These are phyloP conservation scores for Hyla sarda DNA, from an alignment of 2,113 vertebrate genomes.

Conservation along the genomic window DNA sequence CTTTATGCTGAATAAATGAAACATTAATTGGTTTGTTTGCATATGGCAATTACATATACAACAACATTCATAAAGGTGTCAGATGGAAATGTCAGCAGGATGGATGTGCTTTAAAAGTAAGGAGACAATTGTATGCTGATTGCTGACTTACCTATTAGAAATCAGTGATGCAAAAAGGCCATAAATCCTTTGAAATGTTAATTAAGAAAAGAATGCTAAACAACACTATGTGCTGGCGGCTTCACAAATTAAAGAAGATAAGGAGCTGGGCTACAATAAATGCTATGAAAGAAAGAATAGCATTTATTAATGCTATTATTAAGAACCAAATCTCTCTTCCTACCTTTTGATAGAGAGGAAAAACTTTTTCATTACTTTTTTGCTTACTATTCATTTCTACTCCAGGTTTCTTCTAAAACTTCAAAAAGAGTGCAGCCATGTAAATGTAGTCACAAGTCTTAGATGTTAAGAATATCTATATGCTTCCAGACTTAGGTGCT, in stretches of 20 bases:
- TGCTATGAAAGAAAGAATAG: not conserved
- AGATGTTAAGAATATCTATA: no score
- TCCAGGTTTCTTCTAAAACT: not conserved
- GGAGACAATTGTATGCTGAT: slow-evolving; percentile 31
- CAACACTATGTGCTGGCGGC: not conserved
- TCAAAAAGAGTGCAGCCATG: no score
- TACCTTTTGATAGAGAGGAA: not conserved
- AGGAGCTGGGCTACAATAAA: not conserved
- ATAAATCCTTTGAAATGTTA: slow-evolving; percentile 55
- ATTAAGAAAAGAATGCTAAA: slow-evolving; percentile 37
- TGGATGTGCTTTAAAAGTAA: slow-evolving; percentile 35
- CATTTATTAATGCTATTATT: no score
- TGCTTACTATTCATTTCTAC: not conserved
- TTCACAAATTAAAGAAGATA: slow-evolving; percentile 24
- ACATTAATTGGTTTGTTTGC: slow-evolving; percentile 58
- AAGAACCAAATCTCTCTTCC: not conserved
- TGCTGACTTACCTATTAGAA: slow-evolving; percentile 49
- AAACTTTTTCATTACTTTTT: not conserved
- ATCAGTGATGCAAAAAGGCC: slow-evolving; percentile 52
- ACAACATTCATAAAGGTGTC: slow-evolving; percentile 56
- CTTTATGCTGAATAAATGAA: slow-evolving; percentile 43
- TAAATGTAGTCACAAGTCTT: no score
- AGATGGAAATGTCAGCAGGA: slow-evolving; percentile 55
- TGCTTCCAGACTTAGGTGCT: no score
- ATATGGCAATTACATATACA: slow-evolving; percentile 52